Evolutionary conservation across 2,113 vertebrate species (phyloP).

Genomic region (Furnarius figulus): DNA sequence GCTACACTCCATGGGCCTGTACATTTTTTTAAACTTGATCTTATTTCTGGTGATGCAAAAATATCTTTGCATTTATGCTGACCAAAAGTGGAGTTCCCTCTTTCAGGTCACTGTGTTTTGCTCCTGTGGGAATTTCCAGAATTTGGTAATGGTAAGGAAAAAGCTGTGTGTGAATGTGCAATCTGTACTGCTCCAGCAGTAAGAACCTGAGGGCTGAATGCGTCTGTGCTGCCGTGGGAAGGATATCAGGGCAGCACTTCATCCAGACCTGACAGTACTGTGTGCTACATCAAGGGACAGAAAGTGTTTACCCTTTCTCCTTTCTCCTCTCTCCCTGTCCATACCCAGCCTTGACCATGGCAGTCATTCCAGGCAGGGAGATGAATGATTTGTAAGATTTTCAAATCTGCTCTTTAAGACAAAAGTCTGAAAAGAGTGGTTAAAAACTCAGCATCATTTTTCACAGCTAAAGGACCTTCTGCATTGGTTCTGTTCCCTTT

Average conservation of each 20-base stretch:
- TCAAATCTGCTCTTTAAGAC: neutral
- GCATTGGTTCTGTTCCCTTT: neutral
- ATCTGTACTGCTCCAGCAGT: fast-evolving
- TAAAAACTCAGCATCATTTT: neutral
- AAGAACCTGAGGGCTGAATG: neutral
- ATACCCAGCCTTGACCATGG: neutral
- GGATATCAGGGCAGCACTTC: neutral
- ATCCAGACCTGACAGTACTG: fast-evolving
- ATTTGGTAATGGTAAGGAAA: neutral
- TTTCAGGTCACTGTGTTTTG: neutral
- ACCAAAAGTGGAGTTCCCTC: neutral
- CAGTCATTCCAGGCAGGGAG: neutral
- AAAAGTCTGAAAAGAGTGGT: neutral
- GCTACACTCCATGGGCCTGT: neutral
- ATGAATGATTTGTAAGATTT: neutral
- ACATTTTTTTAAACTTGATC: neutral
- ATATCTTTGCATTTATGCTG: neutral
- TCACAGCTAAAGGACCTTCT: neutral
- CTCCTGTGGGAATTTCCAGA: neutral
- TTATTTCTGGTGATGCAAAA: neutral
- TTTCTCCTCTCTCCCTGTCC: neutral
- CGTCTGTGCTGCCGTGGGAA: neutral
- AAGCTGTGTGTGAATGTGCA: neutral
- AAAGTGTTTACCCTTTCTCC: neutral
- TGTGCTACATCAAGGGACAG: fast-evolving